These are phyloP conservation scores for Autographa gamma DNA, from an alignment of 2,888 invertebrate species.

Conservation along the genomic window DNA sequence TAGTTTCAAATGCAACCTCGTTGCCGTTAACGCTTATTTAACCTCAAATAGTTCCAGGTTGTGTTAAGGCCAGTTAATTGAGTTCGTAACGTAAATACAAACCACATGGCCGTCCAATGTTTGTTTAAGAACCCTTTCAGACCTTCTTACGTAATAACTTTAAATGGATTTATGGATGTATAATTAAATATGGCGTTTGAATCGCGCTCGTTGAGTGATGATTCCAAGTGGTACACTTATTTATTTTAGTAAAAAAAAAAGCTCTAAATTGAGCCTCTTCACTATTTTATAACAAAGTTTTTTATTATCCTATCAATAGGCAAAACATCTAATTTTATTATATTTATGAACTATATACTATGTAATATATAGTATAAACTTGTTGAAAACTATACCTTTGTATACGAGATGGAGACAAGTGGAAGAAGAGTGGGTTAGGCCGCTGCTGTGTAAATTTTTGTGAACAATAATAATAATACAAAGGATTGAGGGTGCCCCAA, in stretches of 20 bases:
- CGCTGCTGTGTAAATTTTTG: too few relatives aligned
- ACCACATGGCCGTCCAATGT: constrained; percentile 63
- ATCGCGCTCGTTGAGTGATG: not conserved
- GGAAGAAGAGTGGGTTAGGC: too few relatives aligned
- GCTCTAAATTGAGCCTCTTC: not conserved
- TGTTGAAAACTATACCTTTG: too few relatives aligned
- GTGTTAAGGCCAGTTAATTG: constrained; percentile 58
- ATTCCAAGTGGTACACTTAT: not conserved
- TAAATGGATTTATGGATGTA: constrained; percentile 37
- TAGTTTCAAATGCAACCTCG: too few relatives aligned
- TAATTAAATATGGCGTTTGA: not conserved
- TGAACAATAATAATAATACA: too few relatives aligned
- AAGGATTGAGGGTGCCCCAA: too few relatives aligned
- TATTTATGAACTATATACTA: too few relatives aligned
- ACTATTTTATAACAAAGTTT: not conserved
- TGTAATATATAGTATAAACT: too few relatives aligned
- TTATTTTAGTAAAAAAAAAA: not conserved
- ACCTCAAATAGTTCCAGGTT: constrained; percentile 41
- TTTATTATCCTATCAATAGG: too few relatives aligned
- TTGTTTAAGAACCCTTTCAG: constrained; percentile 50
- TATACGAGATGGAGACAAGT: too few relatives aligned
- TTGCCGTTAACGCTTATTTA: constrained; percentile 41
- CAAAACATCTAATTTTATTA: too few relatives aligned
- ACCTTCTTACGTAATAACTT: constrained; percentile 42
- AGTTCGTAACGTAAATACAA: constrained; percentile 62